Conservation (phyloP, 1,140 invertebrate genomes). For the Drosophila obscura region DNA sequence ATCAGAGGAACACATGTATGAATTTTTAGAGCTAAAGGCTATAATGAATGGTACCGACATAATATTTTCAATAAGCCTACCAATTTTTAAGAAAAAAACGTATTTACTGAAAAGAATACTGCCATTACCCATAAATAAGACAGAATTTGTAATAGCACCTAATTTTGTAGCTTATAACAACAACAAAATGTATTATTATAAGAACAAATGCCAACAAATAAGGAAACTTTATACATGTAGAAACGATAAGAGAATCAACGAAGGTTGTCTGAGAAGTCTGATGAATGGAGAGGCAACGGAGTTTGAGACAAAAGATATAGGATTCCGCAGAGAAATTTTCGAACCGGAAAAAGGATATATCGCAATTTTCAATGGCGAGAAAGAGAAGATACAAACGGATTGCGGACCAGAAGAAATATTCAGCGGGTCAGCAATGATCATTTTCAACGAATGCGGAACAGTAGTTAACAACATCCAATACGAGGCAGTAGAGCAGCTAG, state of each 20-base stretch:
- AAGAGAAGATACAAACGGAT: not conserved
- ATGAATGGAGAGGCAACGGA: not conserved
- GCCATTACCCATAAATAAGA: not conserved
- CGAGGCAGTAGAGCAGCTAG: not conserved
- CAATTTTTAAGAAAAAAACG: not conserved
- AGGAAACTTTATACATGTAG: slow-evolving; percentile 1
- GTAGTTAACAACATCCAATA: not conserved
- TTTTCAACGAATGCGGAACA: not conserved
- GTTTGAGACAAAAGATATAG: not conserved
- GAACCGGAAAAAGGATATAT: not conserved
- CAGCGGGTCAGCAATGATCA: not conserved
- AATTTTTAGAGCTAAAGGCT: not conserved
- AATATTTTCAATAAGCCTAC: no score
- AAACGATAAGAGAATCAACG: not conserved
- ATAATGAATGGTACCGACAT: not conserved
- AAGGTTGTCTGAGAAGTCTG: not conserved
- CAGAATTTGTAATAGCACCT: slow-evolving; percentile 4
- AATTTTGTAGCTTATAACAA: not conserved
- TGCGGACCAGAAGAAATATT: not conserved
- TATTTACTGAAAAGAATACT: not conserved
- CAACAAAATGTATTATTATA: not conserved
- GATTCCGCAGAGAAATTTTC: not conserved
- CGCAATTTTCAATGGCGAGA: not conserved
- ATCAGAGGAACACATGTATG: not conserved
- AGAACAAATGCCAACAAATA: not conserved